These are phyloP conservation scores for Iselma pallidipennis DNA, from an alignment of 2,888 invertebrate species.

Conservation along the genomic window DNA sequence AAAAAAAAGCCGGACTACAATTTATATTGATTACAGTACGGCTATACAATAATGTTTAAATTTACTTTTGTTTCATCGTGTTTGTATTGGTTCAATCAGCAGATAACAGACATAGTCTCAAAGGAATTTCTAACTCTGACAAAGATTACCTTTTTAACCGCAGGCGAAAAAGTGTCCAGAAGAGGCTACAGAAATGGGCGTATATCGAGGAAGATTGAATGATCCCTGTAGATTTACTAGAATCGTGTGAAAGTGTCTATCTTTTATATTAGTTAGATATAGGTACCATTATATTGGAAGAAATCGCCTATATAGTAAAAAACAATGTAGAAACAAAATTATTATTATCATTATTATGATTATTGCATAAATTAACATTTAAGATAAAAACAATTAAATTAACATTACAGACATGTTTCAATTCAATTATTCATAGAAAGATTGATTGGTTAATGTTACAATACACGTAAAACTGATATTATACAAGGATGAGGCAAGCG, in stretches of 20 bases:
- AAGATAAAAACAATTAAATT: not conserved
- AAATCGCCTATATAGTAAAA: too few relatives aligned
- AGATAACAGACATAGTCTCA: conserved; percentile 42
- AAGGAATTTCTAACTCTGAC: conserved; percentile 48
- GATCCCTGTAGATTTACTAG: conserved; percentile 48
- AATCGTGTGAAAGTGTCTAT: not conserved
- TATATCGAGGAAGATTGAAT: conserved; percentile 53
- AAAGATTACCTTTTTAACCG: conserved; percentile 58
- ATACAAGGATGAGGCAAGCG: conserved; percentile 28
- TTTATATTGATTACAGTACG: not conserved
- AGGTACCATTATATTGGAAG: too few relatives aligned
- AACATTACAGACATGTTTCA: not conserved
- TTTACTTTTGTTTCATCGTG: not conserved
- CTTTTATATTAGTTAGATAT: not conserved
- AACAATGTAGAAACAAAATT: too few relatives aligned
- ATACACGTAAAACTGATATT: conserved; percentile 45
- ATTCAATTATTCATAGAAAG: conserved; percentile 34
- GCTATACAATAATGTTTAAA: not conserved
- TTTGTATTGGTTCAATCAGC: not conserved
- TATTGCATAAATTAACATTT: not conserved
- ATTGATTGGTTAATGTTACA: conserved; percentile 39
- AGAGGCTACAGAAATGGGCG: conserved; percentile 50
- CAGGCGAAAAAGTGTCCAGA: conserved; percentile 49
- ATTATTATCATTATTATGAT: too few relatives aligned
- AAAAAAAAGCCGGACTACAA: not conserved